phyloP scores from a whole-genome alignment of 2,797 vertebrate species.

The Pampus argenteus region DNA sequence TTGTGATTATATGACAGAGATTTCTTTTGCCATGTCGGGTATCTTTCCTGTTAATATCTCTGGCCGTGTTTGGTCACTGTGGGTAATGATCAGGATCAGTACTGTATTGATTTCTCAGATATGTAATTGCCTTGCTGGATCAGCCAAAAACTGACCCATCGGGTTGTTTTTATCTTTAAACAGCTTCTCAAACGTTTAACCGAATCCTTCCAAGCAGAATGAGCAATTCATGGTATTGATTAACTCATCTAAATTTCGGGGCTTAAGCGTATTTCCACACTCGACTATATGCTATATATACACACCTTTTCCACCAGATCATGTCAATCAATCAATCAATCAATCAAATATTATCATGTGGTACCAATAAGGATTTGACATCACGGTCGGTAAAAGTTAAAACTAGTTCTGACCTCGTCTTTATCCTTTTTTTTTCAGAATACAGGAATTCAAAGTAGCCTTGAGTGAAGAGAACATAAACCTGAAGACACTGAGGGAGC shows the following conservation, averaged over 20 bases:
- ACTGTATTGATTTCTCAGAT: too few relatives aligned
- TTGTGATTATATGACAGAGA: too few relatives aligned
- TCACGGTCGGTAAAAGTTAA: too few relatives aligned
- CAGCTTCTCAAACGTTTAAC: background rate
- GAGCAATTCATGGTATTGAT: background rate
- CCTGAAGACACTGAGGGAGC: constrained; percentile 88
- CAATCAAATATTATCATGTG: too few relatives aligned
- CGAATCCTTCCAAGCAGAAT: background rate
- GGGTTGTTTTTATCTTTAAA: too few relatives aligned
- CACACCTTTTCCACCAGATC: background rate
- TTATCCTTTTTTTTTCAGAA: constrained; percentile 79
- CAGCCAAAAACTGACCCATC: too few relatives aligned
- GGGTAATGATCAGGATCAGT: background rate
- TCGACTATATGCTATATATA: background rate
- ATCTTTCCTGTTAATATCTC: background rate
- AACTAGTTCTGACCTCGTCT: background rate
- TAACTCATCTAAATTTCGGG: too few relatives aligned
- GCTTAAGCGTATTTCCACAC: too few relatives aligned
- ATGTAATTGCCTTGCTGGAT: too few relatives aligned
- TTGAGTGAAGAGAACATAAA: constrained; percentile 90
- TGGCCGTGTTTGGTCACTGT: background rate
- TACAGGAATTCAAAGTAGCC: constrained; percentile 93
- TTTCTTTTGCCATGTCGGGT: too few relatives aligned
- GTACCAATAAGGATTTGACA: background rate
- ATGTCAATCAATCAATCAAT: too few relatives aligned